Base-by-base conservation (phyloP, 2,113 vertebrate genomes). In the Strix aluco region DNA sequence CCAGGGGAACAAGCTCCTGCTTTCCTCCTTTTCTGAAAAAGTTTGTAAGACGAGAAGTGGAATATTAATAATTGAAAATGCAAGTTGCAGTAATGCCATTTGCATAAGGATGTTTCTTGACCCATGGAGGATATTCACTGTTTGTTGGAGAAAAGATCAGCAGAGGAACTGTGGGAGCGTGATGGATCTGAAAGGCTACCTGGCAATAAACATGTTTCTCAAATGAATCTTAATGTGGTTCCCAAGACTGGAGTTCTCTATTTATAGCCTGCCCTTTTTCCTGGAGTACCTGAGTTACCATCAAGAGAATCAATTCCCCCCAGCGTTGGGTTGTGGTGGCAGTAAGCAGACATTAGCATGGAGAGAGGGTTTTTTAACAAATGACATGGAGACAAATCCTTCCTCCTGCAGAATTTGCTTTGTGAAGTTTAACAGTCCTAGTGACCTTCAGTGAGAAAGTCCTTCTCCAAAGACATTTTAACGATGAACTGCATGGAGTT, bases 31-130 rank as follows among this genome's bases (percentile, higher is more conserved):
- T 77, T 73, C 81, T 81, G 77, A 83, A 80, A 94, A 91, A 86
- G 69, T 94, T 96, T 86, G 44, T 72, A 83, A 90, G 67, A 87
- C 0, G 8, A 94, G 92, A 77, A 89, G 72, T 55, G 19, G 51
- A 93, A 86, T 80, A 83, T 95, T 93, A 91, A 92, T 84, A 96
- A 95, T 65, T 90, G 86, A 96, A 92, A 94, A 94, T 80, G 71
- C 63, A 83, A 90, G 91, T 71, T 83, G 58, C 38, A 55, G 59
- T 85, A 91, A 86, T 92, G 23, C 51, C 29, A 72, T 96, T 96
- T 96, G 78, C 87, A 66, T 96, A 77, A 93, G 73, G 78, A 77
- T 91, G 65, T 93, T 95, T 94, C 91, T 93, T 96, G 96, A 95
- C 74, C 69, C 58, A 32, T 15, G 51, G 92, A 91, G 38, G 34